Base-by-base conservation (phyloP, 2,113 vertebrate genomes). In the Prochilodus magdalenae region DNA sequence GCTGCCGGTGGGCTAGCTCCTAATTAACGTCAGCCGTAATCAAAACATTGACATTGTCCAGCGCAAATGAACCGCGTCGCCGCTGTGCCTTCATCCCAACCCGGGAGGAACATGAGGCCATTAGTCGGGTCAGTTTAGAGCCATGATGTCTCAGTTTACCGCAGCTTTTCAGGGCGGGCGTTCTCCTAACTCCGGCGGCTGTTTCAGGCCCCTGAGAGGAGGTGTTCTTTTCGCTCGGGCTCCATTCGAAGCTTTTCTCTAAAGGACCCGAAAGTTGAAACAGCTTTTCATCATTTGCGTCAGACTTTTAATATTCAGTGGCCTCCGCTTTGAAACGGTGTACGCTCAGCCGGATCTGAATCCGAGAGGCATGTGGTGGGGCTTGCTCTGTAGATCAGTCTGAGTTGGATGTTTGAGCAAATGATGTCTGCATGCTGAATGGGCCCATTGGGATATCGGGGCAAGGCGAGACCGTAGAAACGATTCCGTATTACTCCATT, bases 1-100 rank as follows among this genome's bases (percentile, higher is more conserved):
- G 33, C 36, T 55, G 59, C 49, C 49, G 71, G 24, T 81, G 67
- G 47, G 49, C 63, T 65, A 33, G 20, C 51, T 72, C 83, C 80
- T 75, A 83, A 27, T 83, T 40, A 36, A 53, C 85, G 82, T 89
- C 81, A 77, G 62, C 67, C 70, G 53, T 83, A 74, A 89, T 88
- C 83, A 84, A 79, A 84, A 83, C 27, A 16, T 57, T 44, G 67
- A 63, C 65, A 49, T 76, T 77, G 65, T 36, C 83, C 69, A n/a
- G 49, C 66, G 51, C 29, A 84, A 84, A 87, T 84, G 24, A 53
- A 29, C 73, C 44, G 36, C 80, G 73, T 66, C 30, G 33, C 60
- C 8, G 66, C 79, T 73, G 75, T 81, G 67, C 81, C 67, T 87
- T 86, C 26, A 83, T 83, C 72, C 71, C 33, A 69, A 27, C 62